These are phyloP conservation scores for Kryptolebias marmoratus DNA, from an alignment of 2,113 vertebrate species.

Conservation along the genomic window DNA sequence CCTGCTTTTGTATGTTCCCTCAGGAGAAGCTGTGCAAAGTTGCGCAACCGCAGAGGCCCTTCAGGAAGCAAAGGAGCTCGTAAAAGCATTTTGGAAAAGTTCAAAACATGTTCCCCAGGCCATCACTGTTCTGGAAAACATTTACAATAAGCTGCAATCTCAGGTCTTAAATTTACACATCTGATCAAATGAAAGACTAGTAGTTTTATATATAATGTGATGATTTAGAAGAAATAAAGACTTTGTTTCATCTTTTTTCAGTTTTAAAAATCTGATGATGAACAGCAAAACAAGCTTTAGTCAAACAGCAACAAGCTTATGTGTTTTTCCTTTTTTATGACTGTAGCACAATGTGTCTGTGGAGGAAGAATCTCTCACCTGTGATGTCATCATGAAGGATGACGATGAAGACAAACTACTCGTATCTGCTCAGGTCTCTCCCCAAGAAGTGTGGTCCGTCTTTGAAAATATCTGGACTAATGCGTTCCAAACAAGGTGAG, in stretches of 20 bases:
- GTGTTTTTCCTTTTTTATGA: neutral
- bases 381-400: conserved; percentile 75
- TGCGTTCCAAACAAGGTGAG: conserved; percentile 86
- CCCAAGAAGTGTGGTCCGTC: conserved; percentile 88
- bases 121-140: conserved; percentile 74
- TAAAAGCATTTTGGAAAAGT: conserved; percentile 81
- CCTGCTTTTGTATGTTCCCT: conserved; percentile 2
- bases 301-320: neutral
- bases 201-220: neutral
- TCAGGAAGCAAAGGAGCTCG: conserved; percentile 79
- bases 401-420: conserved; percentile 52
- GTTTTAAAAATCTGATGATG: too few species aligned
- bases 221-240: too few species aligned
- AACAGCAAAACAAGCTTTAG: too few species aligned
- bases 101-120: conserved; percentile 79
- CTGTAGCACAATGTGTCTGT: neutral
- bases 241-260: too few species aligned
- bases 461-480: conserved; percentile 90
- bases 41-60: conserved; percentile 62
- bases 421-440: conserved; percentile 60
- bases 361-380: conserved; percentile 27
- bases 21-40: conserved; percentile 74
- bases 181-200: neutral
- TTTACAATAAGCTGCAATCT: conserved; percentile 54
- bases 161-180: conserved; percentile 73